Evolutionary conservation across 2,797 vertebrate genomes (phyloP).

Genomic region (Phrynocephalus vlangalii): DNA sequence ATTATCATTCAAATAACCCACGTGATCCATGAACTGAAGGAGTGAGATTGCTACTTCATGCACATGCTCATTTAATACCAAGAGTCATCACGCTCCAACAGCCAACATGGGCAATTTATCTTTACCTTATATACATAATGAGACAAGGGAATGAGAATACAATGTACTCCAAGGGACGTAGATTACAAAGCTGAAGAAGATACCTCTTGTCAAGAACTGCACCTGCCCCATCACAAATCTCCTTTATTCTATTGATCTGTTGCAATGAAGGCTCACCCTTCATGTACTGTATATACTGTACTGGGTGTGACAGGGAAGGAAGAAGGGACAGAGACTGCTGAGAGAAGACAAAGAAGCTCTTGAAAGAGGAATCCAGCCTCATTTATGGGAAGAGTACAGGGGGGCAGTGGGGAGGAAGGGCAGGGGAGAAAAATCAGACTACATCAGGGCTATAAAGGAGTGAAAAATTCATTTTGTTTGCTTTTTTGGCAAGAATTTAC

Average conservation of each 20-base stretch:
- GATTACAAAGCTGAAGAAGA: neutral
- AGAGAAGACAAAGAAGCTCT: neutral
- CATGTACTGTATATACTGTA: neutral
- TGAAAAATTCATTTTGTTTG: too few relatives aligned
- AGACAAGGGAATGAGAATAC: neutral
- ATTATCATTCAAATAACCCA: slow-evolving; percentile 34
- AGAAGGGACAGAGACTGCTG: neutral
- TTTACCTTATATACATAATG: neutral
- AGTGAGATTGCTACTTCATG: slow-evolving; percentile 3
- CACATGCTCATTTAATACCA: neutral
- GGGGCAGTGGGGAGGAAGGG: neutral
- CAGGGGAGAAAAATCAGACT: too few relatives aligned
- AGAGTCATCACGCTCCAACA: neutral
- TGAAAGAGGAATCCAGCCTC: neutral
- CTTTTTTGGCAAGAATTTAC: neutral
- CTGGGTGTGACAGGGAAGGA: neutral
- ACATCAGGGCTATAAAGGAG: neutral
- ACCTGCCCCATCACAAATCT: neutral
- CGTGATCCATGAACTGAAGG: rapidly evolving
- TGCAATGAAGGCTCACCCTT: neutral
- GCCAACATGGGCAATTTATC: rapidly evolving
- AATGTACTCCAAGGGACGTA: neutral
- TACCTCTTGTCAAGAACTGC: neutral
- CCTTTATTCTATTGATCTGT: neutral
- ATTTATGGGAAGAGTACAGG: neutral